phyloP scores from a whole-genome alignment of 2,797 vertebrate genomes.

The Xiphorhynchus erythropygius region DNA sequence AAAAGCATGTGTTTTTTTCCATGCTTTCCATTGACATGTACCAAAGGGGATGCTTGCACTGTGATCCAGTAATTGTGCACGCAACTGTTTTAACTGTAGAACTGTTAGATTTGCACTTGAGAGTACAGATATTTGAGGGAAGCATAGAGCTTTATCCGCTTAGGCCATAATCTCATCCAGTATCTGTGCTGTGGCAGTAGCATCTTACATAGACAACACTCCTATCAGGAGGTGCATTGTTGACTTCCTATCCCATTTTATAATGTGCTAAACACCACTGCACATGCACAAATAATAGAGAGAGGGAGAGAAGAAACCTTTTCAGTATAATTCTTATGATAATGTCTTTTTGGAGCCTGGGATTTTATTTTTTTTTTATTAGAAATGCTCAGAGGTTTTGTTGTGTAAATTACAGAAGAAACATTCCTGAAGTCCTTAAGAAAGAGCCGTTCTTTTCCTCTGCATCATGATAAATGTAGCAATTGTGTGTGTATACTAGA shows the following conservation, averaged over 20 bases:
- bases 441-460: conserved; percentile 48
- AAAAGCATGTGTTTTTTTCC: background rate
- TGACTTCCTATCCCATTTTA: background rate
- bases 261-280: background rate
- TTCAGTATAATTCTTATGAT: conserved; percentile 21
- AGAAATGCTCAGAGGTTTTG: conserved; percentile 42
- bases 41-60: background rate
- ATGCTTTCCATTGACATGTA: background rate
- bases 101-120: background rate
- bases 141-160: background rate
- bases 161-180: background rate
- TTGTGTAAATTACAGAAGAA: conserved; percentile 55
- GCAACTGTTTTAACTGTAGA: background rate
- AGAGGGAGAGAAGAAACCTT: background rate
- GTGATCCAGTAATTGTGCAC: background rate
- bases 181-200: background rate
- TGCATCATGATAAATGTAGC: conserved; percentile 63
- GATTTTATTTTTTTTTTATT: conserved; percentile 7
- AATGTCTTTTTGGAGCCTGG: background rate
- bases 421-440: conserved; percentile 46
- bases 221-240: background rate
- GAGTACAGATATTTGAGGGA: background rate
- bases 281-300: background rate
- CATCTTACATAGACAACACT: background rate
- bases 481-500: conserved; percentile 67